phyloP scores from a whole-genome alignment of 1,140 invertebrate genomes.

The Atta colombica region DNA sequence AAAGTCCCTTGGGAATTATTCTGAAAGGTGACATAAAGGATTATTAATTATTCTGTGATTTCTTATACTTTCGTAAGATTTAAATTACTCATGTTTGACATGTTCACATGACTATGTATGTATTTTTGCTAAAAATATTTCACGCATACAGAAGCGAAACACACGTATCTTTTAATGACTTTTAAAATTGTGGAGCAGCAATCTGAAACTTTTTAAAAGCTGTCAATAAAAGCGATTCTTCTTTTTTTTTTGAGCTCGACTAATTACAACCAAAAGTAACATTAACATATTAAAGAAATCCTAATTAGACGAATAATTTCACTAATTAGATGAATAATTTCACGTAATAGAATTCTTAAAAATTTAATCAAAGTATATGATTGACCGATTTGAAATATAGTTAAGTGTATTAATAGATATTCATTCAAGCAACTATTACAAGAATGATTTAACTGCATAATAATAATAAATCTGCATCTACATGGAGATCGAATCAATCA shows the following conservation, averaged over 20 bases:
- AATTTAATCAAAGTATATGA: too few relatives aligned
- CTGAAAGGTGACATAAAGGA: neutral
- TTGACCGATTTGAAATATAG: too few relatives aligned
- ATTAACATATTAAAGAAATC: neutral
- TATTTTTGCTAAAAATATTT: neutral
- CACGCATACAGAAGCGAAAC: neutral
- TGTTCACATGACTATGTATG: neutral
- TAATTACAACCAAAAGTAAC: neutral
- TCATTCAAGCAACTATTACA: too few relatives aligned
- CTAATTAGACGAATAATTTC: too few relatives aligned
- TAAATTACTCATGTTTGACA: neutral
- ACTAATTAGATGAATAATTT: too few relatives aligned
- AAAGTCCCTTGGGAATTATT: constrained; percentile 69
- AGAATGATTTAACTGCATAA: too few relatives aligned
- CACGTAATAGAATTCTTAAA: too few relatives aligned
- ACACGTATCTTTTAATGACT: neutral
- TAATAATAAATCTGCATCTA: too few relatives aligned
- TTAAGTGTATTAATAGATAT: too few relatives aligned
- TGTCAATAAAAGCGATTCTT: neutral
- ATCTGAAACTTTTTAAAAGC: neutral
- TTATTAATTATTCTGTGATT: neutral
- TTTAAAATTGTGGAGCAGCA: neutral
- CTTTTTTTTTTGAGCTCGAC: neutral
- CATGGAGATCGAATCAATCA: too few relatives aligned
- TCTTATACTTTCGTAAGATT: neutral